Evolutionary conservation across 2,888 invertebrate species (phyloP).

Genomic region (Platycheirus albimanus): DNA sequence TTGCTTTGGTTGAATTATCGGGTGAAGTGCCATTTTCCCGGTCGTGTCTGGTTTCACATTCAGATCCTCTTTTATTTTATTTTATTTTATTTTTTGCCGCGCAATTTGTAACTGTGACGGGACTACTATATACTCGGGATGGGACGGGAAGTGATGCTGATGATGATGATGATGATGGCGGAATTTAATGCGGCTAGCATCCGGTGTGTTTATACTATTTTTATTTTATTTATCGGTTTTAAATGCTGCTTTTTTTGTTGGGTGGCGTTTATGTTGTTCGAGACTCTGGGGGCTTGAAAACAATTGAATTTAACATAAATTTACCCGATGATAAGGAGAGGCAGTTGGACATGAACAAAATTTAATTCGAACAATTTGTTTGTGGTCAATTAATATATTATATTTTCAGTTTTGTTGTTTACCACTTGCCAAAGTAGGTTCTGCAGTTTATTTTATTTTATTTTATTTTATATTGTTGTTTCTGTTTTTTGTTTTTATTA

Average conservation of each 20-base stretch:
- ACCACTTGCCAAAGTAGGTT: conserved; percentile 17
- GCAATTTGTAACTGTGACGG: conserved; percentile 25
- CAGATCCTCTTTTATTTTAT: no score
- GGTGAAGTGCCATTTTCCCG: conserved; percentile 69
- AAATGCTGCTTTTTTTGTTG: conserved; percentile 21
- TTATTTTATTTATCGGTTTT: conserved; percentile 46
- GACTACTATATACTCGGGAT: no score
- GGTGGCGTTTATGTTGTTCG: conserved; percentile 10
- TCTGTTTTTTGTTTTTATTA: conserved; percentile 10
- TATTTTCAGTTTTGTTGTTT: conserved; percentile 38
- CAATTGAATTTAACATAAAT: conserved; percentile 59
- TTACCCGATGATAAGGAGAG: neutral
- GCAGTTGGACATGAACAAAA: conserved; percentile 6
- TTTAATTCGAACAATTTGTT: conserved; percentile 58
- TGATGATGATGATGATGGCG: conserved; percentile 23
- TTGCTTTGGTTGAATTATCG: conserved; percentile 75
- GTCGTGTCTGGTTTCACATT: conserved; percentile 40
- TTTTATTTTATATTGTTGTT: conserved; percentile 51
- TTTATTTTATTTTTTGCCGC: conserved; percentile 26
- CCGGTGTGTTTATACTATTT: conserved; percentile 18
- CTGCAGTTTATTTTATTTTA: conserved; percentile 47
- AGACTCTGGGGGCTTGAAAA: conserved; percentile 40
- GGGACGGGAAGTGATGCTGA: conserved; percentile 7
- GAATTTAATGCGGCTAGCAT: conserved; percentile 35
- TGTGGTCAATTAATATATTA: conserved; percentile 67